Evolutionary conservation across 2,888 invertebrate species (phyloP).

Genomic region (Drosophila limbata): DNA sequence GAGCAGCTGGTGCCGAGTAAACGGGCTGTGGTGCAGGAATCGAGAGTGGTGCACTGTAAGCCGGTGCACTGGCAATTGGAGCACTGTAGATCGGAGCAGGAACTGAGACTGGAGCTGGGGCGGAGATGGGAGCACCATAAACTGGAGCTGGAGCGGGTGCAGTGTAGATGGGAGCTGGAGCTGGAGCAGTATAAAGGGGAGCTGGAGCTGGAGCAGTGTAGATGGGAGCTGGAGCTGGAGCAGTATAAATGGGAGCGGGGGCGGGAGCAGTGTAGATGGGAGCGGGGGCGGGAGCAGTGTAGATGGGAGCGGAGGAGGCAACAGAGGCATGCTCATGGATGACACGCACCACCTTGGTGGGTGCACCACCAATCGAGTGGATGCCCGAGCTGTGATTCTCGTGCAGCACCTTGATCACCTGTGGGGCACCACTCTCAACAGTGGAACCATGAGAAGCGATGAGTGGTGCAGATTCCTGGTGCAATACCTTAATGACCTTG

Average conservation of each 20-base stretch:
- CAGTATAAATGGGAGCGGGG: conserved; percentile 39
- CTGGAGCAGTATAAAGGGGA: conserved; percentile 45
- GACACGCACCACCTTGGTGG: conserved; percentile 75
- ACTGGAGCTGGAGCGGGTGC: conserved; percentile 38
- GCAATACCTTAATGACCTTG: conserved; percentile 73
- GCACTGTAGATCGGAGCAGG: conserved; percentile 45
- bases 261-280: conserved; percentile 19
- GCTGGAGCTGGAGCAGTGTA: conserved; percentile 39
- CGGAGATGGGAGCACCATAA: conserved; percentile 47
- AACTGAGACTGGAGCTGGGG: conserved; percentile 30
- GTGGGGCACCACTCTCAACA: conserved; percentile 42
- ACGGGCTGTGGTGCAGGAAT: conserved; percentile 27
- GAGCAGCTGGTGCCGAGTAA: conserved; percentile 23
- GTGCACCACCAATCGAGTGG: conserved; percentile 19
- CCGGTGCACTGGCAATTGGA: conserved; percentile 40
- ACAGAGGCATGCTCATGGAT: conserved; percentile 74
- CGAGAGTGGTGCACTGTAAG: conserved; percentile 35
- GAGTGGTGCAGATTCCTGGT: conserved; percentile 49
- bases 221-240: conserved; percentile 32
- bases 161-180: conserved; percentile 33
- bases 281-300: conserved; percentile 45
- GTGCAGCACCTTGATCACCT: conserved; percentile 70
- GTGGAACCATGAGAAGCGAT: conserved; percentile 18
- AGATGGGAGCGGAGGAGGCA: conserved; percentile 41
- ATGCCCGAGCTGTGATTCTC: conserved; percentile 48